Evolutionary conservation across 2,888 invertebrate species (phyloP).

Genomic region (Acleris sparsana): DNA sequence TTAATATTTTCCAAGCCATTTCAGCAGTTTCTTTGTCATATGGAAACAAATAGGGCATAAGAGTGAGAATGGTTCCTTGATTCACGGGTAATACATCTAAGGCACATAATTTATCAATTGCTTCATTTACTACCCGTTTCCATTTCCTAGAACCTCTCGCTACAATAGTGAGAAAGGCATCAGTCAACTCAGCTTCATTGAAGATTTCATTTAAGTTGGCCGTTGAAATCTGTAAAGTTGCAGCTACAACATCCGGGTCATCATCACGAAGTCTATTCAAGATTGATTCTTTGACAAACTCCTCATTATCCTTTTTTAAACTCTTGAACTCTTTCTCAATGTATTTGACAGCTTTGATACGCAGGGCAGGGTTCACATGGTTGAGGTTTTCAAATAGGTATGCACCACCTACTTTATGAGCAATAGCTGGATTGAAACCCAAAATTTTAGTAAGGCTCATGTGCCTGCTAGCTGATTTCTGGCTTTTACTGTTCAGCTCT

Average conservation of each 20-base stretch:
- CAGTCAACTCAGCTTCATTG: conserved; percentile 69
- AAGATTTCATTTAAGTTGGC: conserved; percentile 68
- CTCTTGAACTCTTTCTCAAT: conserved; percentile 81
- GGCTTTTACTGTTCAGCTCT: conserved; percentile 70
- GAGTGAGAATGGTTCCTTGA: conserved; percentile 81
- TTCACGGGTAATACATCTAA: conserved; percentile 73
- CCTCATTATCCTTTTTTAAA: conserved; percentile 78
- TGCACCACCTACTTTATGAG: conserved; percentile 77
- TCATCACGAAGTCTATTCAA: conserved; percentile 87
- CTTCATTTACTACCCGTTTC: conserved; percentile 65
- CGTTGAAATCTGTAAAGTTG: conserved; percentile 76
- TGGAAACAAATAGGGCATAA: conserved; percentile 86
- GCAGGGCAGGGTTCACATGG: conserved; percentile 86
- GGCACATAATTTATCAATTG: conserved; percentile 76
- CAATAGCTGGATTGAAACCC: conserved; percentile 82
- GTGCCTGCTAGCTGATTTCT: conserved; percentile 54
- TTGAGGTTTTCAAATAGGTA: conserved; percentile 88
- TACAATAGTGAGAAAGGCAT: conserved; percentile 79
- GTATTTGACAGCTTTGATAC: conserved; percentile 86
- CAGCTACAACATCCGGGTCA: conserved; percentile 83
- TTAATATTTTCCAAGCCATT: conserved; percentile 62
- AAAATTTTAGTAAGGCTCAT: conserved; percentile 71
- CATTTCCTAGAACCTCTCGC: conserved; percentile 68
- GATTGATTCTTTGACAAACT: conserved; percentile 86
- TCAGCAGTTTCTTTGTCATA: conserved; percentile 57